A percentile compares a stretch with the other conserved stretches of the same genome.
phyloP scores from a whole-genome alignment of 2,113 vertebrate species.

The Plecturocebus donacophilus region DNA sequence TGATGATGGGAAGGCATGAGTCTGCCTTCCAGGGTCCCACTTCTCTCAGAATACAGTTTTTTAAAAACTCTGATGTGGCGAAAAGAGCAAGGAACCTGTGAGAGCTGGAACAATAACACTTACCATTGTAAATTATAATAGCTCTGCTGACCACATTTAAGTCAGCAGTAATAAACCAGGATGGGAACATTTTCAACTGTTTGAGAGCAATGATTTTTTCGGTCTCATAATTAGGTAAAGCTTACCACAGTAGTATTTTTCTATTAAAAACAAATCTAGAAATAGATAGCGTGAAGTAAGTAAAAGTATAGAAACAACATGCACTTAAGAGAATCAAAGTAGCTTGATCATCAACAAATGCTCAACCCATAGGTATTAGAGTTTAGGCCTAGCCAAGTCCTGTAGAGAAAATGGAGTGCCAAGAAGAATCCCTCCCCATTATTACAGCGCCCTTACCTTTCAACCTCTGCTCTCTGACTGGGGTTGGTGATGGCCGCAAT shows the following conservation, averaged over 20 bases:
- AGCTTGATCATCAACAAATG: background rate
- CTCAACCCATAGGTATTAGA: background rate
- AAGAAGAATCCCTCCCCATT: accelerated
- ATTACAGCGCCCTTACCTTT: slow-evolving; percentile 88
- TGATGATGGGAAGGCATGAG: background rate
- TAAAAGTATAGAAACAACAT: background rate
- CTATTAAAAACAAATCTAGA: background rate
- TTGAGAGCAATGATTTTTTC: background rate
- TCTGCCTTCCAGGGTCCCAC: background rate
- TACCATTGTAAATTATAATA: background rate
- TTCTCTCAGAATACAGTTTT: background rate
- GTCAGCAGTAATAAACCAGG: background rate
- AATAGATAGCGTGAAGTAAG: background rate
- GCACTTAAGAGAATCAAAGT: background rate
- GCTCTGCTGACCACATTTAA: background rate
- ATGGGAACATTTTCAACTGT: background rate
- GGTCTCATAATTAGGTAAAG: background rate
- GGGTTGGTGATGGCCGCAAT: slow-evolving; percentile 99
- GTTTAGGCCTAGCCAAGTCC: background rate
- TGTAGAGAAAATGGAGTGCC: background rate
- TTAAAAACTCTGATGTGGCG: background rate
- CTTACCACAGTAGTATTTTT: background rate
- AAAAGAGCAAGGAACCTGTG: background rate
- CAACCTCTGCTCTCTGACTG: slow-evolving; percentile 95
- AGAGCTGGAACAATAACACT: background rate